Evolutionary conservation across 2,797 vertebrate species (phyloP).

Genomic region (Notolabrus celidotus): DNA sequence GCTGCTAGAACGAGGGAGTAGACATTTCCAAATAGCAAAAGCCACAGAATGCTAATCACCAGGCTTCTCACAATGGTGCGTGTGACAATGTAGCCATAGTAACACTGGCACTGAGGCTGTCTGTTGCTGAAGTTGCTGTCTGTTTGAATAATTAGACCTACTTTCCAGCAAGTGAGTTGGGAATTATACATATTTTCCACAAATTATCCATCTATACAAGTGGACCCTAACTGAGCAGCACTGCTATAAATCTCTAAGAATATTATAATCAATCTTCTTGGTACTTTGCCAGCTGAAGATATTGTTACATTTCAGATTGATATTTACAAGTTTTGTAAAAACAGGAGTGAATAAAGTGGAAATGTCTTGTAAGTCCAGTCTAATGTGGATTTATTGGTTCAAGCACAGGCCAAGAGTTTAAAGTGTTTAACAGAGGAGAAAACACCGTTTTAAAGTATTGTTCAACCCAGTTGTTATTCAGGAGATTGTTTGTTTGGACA

Average conservation of each 20-base stretch:
- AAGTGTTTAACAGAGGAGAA: neutral
- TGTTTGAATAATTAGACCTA: constrained; percentile 30
- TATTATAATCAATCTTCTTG: neutral
- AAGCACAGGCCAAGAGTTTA: neutral
- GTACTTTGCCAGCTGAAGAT: neutral
- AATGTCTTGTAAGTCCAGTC: neutral
- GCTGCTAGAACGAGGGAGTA: constrained; percentile 25
- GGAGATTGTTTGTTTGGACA: neutral
- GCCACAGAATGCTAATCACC: constrained; percentile 50
- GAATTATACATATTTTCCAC: constrained; percentile 20
- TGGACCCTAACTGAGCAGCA: neutral
- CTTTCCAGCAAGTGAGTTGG: constrained; percentile 25
- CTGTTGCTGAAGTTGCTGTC: constrained; percentile 22
- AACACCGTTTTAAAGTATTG: neutral
- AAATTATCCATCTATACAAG: constrained; percentile 21
- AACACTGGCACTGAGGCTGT: constrained; percentile 46
- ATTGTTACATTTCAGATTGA: no score
- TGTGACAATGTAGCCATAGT: constrained; percentile 57
- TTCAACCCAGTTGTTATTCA: neutral
- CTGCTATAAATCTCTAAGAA: constrained; percentile 3
- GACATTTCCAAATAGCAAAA: constrained; percentile 29
- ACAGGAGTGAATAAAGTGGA: neutral
- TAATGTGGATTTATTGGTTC: neutral
- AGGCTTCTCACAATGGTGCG: constrained; percentile 34
- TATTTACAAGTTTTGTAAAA: neutral